Base-by-base conservation (phyloP, 2,797 vertebrate genomes). In the Telmatherina bonti region DNA sequence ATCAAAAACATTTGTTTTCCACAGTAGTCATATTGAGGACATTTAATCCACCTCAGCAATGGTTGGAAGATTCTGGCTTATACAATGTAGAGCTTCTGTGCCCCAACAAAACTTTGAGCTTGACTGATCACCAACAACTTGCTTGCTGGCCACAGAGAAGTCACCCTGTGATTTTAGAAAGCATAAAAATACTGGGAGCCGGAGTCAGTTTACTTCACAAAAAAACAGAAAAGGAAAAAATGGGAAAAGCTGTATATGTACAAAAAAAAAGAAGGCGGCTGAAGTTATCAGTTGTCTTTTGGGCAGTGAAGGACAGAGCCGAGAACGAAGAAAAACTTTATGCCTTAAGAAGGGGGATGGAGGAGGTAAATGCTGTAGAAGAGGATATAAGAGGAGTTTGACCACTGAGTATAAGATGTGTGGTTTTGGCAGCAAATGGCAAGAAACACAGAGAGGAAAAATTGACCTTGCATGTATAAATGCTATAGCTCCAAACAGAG, bases 81-180 rank as follows among this genome's bases (percentile, higher is more conserved):
- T 5, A 47, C 2, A 29, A 15, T 31, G 29, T 22, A 31, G 2
- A 33, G 5, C 59, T 64, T 78, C 67, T 73, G 1, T 74, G 65
- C 26, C 62, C 33, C 51, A 13, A 30, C 5, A 16, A 72, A 56
- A 67, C 70, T 72, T 77, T 57, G 18, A 35, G 31, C 62, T 59
- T 81, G 76, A 83, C 67, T 57, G 63, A 88, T 81, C 45, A 27
- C 67, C 57, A 43, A 56, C 1, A 74, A 13, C 82, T 71, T 71
- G 49, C 66, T 70, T 69, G 41, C 70, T 59, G 30, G 24, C 85
- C 85, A 73, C 86, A 82, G 84, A 88, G 78, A 91, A 78, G 72
- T 89, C 83, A 87, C 53, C 72, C 59, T 71, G 55, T 75, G 71
- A 81, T 76, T 74, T 77, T 64, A 60, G 59, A 82, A 62, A 27